Percentiles rank a stretch among this genome's conserved stretches.
phyloP scores from a whole-genome alignment of 2,113 vertebrate genomes.

The Anser brachyrhynchus region DNA sequence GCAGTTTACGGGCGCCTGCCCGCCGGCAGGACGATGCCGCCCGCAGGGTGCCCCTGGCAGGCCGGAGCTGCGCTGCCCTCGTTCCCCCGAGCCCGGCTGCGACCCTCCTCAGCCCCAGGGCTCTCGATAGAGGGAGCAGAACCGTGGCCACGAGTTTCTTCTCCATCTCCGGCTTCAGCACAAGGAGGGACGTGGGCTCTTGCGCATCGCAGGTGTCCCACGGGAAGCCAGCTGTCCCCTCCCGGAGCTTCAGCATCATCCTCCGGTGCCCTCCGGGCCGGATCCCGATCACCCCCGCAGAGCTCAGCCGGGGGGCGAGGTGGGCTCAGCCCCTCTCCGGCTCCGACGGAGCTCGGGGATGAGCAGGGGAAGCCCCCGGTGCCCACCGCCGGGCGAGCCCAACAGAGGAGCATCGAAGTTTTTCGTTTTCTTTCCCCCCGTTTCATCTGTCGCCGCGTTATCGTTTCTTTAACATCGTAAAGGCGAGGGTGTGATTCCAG shows the following conservation, averaged over 20 bases:
- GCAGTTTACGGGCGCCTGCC: not conserved
- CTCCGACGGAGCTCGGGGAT: not conserved
- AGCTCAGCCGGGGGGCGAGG: not conserved
- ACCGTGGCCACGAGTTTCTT: not conserved
- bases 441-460: not conserved
- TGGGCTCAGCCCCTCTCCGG: not conserved
- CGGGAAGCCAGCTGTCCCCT: not conserved
- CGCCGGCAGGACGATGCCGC: not conserved
- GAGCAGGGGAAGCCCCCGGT: not conserved
- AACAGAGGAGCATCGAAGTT: not conserved
- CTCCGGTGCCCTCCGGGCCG: too few species aligned
- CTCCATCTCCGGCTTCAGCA: not conserved
- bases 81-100: not conserved
- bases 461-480: not conserved
- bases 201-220: not conserved
- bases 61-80: not conserved
- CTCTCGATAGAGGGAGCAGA: not conserved
- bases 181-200: not conserved
- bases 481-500: not conserved
- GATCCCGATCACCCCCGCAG: not conserved
- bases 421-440: rapidly evolving
- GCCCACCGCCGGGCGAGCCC: too few species aligned
- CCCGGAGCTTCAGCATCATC: not conserved
- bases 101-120: not conserved
- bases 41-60: not conserved